Base-by-base conservation (phyloP, 1,140 invertebrate genomes). In the Trypoxylus dichotomus region DNA sequence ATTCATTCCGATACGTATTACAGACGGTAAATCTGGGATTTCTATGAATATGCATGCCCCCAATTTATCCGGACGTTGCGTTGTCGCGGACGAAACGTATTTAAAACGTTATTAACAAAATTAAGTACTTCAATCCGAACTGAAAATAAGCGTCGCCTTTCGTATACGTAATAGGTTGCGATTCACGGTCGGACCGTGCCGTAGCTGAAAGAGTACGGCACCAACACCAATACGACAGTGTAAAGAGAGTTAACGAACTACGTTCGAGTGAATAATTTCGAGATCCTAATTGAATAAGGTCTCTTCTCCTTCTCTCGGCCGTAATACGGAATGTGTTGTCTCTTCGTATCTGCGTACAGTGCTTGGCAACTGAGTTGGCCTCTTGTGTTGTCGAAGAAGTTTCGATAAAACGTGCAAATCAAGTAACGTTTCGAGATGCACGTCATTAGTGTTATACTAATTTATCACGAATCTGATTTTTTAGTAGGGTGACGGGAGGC, bases 261-360 rank as follows among this genome's bases (percentile, higher is more conserved):
- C 60, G 60, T 63, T 63, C 60, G 21, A 63, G 60, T 63, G 60
- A 63, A 63, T 63, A 63, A 63, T 63, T 63, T 63, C 60, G 21
- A 63, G 19, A 24, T 24, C 60, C 60, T 63, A 63, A 63, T 63
- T 63, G 60, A 63, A 63, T 63, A 63, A 63, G 60, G 47, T 21
- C 47, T 25, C 60, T 13, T 19, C 43, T 19, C 43, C 43, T 13
- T 19, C n/a, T 47, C 11, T 13, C 8, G 43, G 8, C 3, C 15
- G 15, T 19, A 47, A 47, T 15, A 19, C 43, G 43, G 19, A 0
- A 63, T 5, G 60, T 24, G 60, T 8, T 19, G 19, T 11, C 21
- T 63, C 7, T 63, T 63, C n/a, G 60, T 11, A 11, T 27, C 8
- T 24, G 24, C 21, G 21, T 19, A 63, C n/a, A 19, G 10, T 27